A percentile compares a stretch with the other conserved stretches of the same genome.
These are phyloP conservation scores for Caenorhabditis sulstoni DNA, from an alignment of 2,888 invertebrate genomes.

Conservation along the genomic window DNA sequence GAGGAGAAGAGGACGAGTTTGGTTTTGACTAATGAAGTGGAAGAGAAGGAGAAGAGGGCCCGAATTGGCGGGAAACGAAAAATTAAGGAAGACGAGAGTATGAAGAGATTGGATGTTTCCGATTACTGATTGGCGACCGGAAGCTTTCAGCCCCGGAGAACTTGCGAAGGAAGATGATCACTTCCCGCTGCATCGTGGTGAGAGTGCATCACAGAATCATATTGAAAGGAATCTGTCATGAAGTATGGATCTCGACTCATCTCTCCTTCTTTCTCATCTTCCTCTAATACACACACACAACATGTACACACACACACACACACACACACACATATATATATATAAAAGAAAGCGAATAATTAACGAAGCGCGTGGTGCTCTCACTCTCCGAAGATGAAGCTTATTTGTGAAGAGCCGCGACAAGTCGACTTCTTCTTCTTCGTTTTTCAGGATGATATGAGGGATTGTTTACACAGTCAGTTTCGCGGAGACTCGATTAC, in stretches of 20 bases:
- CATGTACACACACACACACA: slow-evolving; percentile 38
- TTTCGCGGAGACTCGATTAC: slow-evolving; percentile 10
- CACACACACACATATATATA: too few relatives aligned
- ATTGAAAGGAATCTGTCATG: slow-evolving; percentile 56
- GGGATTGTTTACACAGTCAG: slow-evolving; percentile 9
- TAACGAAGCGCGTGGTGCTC: slow-evolving; percentile 58
- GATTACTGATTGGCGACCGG: background rate
- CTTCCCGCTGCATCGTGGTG: background rate
- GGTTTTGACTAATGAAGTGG: slow-evolving; percentile 57
- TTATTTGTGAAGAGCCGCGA: slow-evolving; percentile 35
- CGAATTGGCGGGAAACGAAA: slow-evolving; percentile 28
- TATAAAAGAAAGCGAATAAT: slow-evolving; percentile 59
- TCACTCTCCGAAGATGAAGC: slow-evolving; percentile 43
- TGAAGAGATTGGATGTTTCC: background rate
- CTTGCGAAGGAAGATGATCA: background rate
- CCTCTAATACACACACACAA: slow-evolving; percentile 48
- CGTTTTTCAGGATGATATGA: slow-evolving; percentile 23
- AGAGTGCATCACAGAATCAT: slow-evolving; percentile 44
- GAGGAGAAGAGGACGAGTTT: slow-evolving; percentile 13
- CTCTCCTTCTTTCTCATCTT: background rate
- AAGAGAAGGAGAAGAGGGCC: too few relatives aligned
- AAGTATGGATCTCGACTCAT: slow-evolving; percentile 39
- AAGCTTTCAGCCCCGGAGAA: background rate
- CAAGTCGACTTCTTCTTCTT: background rate
- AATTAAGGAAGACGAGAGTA: slow-evolving; percentile 2